These are phyloP conservation scores for Perodicticus potto DNA, from an alignment of 2,797 vertebrate genomes.

Conservation along the genomic window DNA sequence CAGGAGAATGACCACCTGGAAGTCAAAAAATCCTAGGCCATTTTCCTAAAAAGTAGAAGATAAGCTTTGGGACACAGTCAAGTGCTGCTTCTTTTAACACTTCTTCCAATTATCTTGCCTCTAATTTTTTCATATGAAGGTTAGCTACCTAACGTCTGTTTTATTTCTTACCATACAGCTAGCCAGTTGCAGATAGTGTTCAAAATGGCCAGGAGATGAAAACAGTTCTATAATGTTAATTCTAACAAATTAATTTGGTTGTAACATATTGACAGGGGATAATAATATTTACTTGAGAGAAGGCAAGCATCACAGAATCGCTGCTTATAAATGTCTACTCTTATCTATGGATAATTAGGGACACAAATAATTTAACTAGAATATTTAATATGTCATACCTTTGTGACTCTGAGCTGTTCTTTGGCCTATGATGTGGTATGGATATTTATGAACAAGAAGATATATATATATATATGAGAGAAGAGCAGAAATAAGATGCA, in stretches of 20 bases:
- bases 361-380: neutral
- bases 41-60: constrained; percentile 90
- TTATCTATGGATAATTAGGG: neutral
- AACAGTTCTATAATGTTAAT: neutral
- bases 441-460: neutral
- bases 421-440: neutral
- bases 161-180: neutral
- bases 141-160: neutral
- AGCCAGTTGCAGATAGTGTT: neutral
- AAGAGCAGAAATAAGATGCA: neutral
- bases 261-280: neutral
- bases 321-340: neutral
- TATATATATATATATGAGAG: neutral
- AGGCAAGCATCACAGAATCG: neutral
- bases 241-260: neutral
- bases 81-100: neutral
- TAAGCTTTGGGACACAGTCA: constrained; percentile 87
- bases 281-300: neutral
- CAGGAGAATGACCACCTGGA: neutral
- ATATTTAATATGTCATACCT: neutral
- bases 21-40: constrained; percentile 86
- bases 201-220: neutral
- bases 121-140: neutral
- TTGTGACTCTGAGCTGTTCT: neutral
- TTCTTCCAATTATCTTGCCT: neutral